These are phyloP conservation scores for Muscicapa comitata DNA, from an alignment of 2,797 vertebrate species.

Conservation along the genomic window DNA sequence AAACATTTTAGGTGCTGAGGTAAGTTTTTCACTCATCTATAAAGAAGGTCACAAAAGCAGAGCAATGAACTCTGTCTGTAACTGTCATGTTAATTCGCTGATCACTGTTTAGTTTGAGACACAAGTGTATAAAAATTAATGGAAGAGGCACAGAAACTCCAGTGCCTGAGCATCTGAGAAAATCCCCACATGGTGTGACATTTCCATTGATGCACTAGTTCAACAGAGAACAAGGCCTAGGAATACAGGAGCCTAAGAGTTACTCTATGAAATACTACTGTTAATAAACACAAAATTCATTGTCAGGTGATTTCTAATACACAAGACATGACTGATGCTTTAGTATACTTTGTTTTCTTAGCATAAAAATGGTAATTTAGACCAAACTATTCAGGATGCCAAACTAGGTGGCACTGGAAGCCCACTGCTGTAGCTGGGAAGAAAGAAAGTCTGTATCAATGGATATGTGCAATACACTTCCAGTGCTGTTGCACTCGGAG, in stretches of 20 bases:
- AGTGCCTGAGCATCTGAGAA: neutral
- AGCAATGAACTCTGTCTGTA: neutral
- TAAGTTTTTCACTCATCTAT: neutral
- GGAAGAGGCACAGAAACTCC: neutral
- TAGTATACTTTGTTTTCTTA: neutral
- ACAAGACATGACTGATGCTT: neutral
- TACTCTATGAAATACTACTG: neutral
- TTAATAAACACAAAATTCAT: neutral
- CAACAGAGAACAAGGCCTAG: neutral
- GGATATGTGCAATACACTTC: neutral
- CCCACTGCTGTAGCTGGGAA: neutral
- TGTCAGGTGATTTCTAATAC: neutral
- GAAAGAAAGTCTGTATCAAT: neutral
- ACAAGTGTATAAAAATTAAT: neutral
- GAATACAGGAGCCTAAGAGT: neutral
- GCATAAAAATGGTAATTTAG: neutral
- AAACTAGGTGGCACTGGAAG: neutral
- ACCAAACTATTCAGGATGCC: neutral
- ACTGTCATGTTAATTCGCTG: neutral
- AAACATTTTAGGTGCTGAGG: neutral
- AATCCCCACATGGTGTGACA: neutral
- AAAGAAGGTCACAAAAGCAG: neutral
- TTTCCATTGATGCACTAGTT: neutral
- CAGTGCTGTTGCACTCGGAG: neutral
- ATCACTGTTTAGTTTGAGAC: neutral